These are phyloP conservation scores for Champsocephalus esox DNA, from an alignment of 2,797 vertebrate species.

Conservation along the genomic window DNA sequence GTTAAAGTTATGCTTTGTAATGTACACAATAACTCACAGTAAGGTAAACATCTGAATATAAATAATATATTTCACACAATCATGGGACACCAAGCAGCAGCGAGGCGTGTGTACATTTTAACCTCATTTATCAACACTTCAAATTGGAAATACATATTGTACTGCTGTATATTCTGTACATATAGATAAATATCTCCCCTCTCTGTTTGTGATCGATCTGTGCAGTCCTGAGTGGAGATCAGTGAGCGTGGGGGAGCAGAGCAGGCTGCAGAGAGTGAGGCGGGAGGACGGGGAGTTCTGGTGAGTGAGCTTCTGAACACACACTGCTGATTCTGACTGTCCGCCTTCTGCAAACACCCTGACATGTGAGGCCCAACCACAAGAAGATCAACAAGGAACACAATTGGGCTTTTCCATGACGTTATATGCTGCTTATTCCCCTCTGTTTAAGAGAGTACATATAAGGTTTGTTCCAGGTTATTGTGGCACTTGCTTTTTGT, in stretches of 20 bases:
- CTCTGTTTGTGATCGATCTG: background rate
- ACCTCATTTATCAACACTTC: too few species aligned
- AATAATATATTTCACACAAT: too few species aligned
- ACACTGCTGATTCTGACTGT: background rate
- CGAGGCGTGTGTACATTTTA: too few species aligned
- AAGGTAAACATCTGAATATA: too few species aligned
- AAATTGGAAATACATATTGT: background rate
- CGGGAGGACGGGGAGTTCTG: slow-evolving; percentile 87
- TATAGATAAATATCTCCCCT: background rate
- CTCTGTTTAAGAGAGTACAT: too few species aligned
- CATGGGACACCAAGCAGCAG: too few species aligned
- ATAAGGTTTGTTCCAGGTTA: too few species aligned
- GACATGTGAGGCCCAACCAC: background rate
- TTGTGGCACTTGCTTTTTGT: too few species aligned
- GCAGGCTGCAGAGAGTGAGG: slow-evolving; percentile 56
- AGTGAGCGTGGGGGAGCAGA: slow-evolving; percentile 75
- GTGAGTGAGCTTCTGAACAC: slow-evolving; percentile 57
- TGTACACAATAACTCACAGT: too few species aligned
- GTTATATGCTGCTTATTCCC: background rate
- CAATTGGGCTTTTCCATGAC: background rate
- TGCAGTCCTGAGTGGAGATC: slow-evolving; percentile 77
- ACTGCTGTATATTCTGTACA: background rate
- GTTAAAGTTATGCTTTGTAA: too few species aligned
- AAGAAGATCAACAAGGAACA: background rate
- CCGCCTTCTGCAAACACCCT: background rate